Evolutionary conservation across 2,797 vertebrate genomes (phyloP), one percentile per base, ranked within the genome.

Genomic region (Crossoptilon crossoptilon): DNA sequence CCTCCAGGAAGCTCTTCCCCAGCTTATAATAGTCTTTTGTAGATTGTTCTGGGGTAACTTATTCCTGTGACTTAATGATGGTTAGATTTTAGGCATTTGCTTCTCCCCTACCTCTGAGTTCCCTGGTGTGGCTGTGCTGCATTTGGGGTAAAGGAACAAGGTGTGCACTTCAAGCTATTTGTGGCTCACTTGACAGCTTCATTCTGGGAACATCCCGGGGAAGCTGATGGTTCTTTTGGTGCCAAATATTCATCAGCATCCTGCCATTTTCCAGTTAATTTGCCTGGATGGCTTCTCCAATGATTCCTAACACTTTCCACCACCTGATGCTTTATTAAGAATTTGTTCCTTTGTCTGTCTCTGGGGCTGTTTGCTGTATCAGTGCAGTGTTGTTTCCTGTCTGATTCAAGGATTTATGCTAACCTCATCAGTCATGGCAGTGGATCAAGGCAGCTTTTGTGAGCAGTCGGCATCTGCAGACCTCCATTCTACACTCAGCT

Each of bases 181-280:
- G 70, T 60, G 85, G 76, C 70, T 87, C 14, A 8, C 87, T 84
- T 63, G 84, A 84, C 74, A 59, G 27, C 94, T 95, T 92, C 64
- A 71, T 90, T 92, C 60, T 93, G 85, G 83, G 87, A 95, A 90
- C 74, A 68, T 94, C 26, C 10, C 1, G 12, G 87, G 71, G 77
- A 93, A 31, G 71, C 86, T 77, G 74, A 71, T 92, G 56, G 77
- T 49, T 92, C 29, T 93, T 93, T 86, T 9, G 18, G 66, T 0
- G 58, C 85, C 71, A 93, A 91, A 84, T 91, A 91, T 68, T 92
- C 72, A 93, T 94, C 88, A 96, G 19, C 55, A 37, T 85, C 90
- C 75, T 96, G 78, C 91, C 84, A 83, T 95, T 95, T 95, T 85
- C 84, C 91, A 72, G 69, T 80, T 90, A 75, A 85, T 80, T 94